Percentiles rank a stretch among this genome's conserved stretches.
phyloP scores from a whole-genome alignment of 2,888 invertebrate species.

The Drosophila glabriapex region DNA sequence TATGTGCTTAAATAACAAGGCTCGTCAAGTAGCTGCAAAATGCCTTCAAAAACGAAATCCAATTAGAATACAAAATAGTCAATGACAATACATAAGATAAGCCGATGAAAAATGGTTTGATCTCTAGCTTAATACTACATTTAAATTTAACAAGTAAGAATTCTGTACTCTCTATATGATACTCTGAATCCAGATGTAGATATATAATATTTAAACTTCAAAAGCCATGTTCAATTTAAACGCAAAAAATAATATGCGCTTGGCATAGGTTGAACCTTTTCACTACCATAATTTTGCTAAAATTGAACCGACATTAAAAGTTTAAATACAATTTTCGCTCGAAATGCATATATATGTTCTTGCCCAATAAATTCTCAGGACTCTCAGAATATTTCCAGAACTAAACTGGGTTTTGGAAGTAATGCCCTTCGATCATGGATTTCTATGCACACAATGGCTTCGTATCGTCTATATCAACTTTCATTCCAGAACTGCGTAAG shows the following conservation, averaged over 20 bases:
- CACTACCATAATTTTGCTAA: background rate
- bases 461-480: background rate
- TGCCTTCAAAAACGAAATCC: background rate
- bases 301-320: background rate
- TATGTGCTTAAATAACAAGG: constrained; percentile 27
- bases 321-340: background rate
- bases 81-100: background rate
- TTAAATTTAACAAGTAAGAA: background rate
- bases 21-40: constrained; percentile 12
- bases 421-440: background rate
- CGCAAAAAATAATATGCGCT: background rate
- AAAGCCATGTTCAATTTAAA: background rate
- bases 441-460: background rate
- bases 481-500: constrained; percentile 3
- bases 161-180: background rate
- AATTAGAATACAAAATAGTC: background rate
- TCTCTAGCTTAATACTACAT: background rate
- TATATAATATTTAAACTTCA: background rate
- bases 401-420: too few relatives aligned
- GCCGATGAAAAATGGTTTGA: background rate
- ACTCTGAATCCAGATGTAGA: background rate
- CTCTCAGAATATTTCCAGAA: background rate
- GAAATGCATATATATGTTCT: background rate
- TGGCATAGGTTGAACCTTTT: background rate
- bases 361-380: background rate